Base-by-base conservation (phyloP, 1,140 invertebrate species). In the Coelopa frigida region DNA sequence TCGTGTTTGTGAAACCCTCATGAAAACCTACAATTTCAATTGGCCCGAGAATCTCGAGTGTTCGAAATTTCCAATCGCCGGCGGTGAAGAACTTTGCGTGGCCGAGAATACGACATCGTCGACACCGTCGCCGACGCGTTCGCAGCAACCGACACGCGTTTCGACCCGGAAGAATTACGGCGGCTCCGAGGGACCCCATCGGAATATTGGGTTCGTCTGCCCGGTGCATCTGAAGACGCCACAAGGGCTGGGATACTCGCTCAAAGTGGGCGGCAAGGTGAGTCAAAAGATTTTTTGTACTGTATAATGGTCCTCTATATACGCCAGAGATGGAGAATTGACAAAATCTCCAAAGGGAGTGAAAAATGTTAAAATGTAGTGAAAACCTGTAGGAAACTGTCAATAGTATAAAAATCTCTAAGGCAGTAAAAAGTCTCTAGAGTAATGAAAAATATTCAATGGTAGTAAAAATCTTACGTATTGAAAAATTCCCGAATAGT, bases 31-130 rank as follows among this genome's bases (percentile, higher is more conserved):
- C 73, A 90, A 90, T 8, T 94, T 91, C 58, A 74, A 79, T 20
- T 99, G 97, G 97, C 97, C 96, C 0, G 86, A 92, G 47, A 81
- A 83, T 62, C 76, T 99, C 18, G 84, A 94, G 50, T 99, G 97
- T 67, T 79, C 84, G 18, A 85, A 86, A 59, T 93, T 96, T 61
- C 96, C 96, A 0, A 80, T 83, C 18, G 75, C 78, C 18, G 75
- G 75, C 22, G 72, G 61, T 8, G 72, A 78, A 35, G 76, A 81
- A 14, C 72, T 96, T 26, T 98, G 94, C 70, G 88, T 97, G 5
- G 89, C 87, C 2, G 84, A 90, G 58, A 90, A 92, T 56, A 82
- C 79, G 46, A 81, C 83, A 1, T 66, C 20, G 40, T 68, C 31
- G 50, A 65, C 31, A 21, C 58, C 15, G 57, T 61, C 44, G 22